Conservation (phyloP, 2,113 vertebrate species). For the Eretmochelys imbricata region DNA sequence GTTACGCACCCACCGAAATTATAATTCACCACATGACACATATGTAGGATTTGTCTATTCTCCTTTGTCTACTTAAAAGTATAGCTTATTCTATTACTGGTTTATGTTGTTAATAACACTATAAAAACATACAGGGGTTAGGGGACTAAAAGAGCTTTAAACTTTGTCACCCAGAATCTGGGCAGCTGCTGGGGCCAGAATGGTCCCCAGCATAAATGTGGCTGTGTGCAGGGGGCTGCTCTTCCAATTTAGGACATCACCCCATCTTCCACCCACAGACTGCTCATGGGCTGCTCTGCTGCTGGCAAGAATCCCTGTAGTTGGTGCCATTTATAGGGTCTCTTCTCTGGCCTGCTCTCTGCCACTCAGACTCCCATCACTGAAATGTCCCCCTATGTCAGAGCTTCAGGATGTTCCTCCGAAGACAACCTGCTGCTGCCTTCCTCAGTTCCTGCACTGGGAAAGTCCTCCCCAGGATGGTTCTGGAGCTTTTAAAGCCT, state of each 20-base stretch:
- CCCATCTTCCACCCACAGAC: background rate
- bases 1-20: background rate
- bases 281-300: background rate
- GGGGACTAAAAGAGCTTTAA: background rate
- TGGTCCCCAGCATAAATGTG: background rate
- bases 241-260: background rate
- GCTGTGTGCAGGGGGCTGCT: background rate
- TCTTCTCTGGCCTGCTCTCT: background rate
- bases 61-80: background rate
- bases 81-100: background rate
- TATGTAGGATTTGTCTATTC: background rate
- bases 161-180: background rate
- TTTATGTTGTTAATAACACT: background rate
- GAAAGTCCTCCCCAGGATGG: background rate
- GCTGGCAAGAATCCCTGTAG: background rate
- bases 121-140: background rate
- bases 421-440: background rate
- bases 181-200: background rate
- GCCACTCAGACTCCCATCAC: background rate
- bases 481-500: background rate
- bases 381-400: background rate
- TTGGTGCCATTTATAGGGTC: background rate
- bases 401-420: background rate
- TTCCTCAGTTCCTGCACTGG: background rate
- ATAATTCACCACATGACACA: background rate